Evolutionary conservation across 2,797 vertebrate species (phyloP).

Genomic region (Melanotaenia maccullochi): DNA sequence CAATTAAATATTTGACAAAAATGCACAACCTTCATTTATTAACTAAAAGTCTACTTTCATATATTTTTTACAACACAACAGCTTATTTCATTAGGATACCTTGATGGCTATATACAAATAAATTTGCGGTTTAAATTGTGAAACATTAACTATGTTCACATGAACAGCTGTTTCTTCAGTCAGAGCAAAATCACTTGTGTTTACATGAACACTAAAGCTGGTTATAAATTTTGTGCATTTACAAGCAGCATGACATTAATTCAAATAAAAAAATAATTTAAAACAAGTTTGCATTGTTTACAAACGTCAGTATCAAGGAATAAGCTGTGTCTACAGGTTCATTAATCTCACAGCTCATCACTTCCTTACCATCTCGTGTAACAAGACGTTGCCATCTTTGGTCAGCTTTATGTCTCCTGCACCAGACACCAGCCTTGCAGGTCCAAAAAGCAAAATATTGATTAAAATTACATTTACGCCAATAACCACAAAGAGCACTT

Average conservation of each 20-base stretch:
- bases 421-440: slow-evolving; percentile 95
- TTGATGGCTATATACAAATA: too few species aligned
- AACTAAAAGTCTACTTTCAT: too few species aligned
- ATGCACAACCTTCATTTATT: too few species aligned
- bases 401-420: slow-evolving; percentile 98
- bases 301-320: neutral
- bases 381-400: slow-evolving; percentile 97
- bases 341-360: neutral
- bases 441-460: slow-evolving; percentile 5
- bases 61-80: too few species aligned
- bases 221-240: neutral
- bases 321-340: neutral
- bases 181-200: too few species aligned
- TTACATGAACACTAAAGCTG: too few species aligned
- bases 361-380: slow-evolving; percentile 95
- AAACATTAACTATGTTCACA: too few species aligned
- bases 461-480: neutral
- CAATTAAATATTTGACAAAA: too few species aligned
- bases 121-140: too few species aligned
- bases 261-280: too few species aligned
- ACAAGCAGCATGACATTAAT: neutral
- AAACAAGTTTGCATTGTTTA: too few species aligned
- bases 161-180: neutral
- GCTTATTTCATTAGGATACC: too few species aligned
- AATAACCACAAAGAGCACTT: neutral